These are phyloP conservation scores for Meteorus sp. DNA, from an alignment of 1,140 invertebrate species.

Conservation along the genomic window DNA sequence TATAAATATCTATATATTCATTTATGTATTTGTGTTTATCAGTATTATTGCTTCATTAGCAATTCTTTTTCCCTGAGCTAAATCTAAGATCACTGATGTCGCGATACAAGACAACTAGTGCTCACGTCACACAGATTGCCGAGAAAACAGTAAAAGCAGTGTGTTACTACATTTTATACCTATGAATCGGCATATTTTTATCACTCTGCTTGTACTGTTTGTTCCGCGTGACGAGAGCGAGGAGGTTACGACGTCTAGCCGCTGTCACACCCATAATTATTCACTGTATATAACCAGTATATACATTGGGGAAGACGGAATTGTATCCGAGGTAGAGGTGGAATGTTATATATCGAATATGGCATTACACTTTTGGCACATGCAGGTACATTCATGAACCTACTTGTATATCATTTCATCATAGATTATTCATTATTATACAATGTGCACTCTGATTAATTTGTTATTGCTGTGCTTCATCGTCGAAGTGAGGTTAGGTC, in stretches of 20 bases:
- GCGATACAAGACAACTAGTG: slow-evolving; percentile 47
- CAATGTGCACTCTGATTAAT: too few species aligned
- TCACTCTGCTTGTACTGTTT: neutral
- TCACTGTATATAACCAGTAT: neutral
- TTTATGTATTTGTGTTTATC: neutral
- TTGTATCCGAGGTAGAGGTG: too few species aligned
- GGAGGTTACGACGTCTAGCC: slow-evolving; percentile 43
- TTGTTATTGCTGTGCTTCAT: too few species aligned
- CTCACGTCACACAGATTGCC: slow-evolving; percentile 41
- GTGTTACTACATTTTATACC: too few species aligned
- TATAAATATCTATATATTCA: too few species aligned
- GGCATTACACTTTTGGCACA: too few species aligned
- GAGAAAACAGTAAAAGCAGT: neutral
- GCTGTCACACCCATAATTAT: slow-evolving; percentile 7
- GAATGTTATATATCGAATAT: too few species aligned
- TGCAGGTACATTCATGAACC: too few species aligned
- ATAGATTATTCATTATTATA: too few species aligned
- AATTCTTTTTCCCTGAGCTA: neutral
- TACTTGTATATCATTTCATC: too few species aligned
- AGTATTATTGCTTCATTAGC: neutral
- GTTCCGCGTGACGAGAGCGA: slow-evolving; percentile 47
- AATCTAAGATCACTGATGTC: slow-evolving; percentile 1
- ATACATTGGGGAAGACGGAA: neutral
- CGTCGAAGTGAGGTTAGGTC: too few species aligned
- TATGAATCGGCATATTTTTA: neutral